Base-by-base conservation (phyloP, 1,140 invertebrate species). In the Scaptomyza pallida region DNA sequence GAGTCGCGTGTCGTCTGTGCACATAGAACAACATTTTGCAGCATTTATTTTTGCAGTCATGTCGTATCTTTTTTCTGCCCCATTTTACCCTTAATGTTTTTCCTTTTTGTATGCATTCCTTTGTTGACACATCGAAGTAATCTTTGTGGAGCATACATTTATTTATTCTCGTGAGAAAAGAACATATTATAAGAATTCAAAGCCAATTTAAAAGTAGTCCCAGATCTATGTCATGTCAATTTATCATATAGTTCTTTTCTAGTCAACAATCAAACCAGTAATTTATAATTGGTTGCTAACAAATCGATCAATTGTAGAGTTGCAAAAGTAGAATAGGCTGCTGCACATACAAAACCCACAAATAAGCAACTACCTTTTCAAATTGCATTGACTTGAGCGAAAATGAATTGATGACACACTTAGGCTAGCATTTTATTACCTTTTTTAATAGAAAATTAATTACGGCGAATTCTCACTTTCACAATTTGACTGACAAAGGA, bases 11-110 rank as follows among this genome's bases (percentile, higher is more conserved):
- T 64, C 81, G 52, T 64, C 81, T 71, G 55, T 63, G 57, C 60
- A 85, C 77, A 77, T 86, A 71, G 81, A 80, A 85, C 86, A 85
- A 77, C 69, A 85, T 85, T 85, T 83, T 77, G 68, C 57, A 52
- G 45, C 64, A 21, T 41, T 45, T 47, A 21, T 40, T 48, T 51
- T 59, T 35, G 40, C 63, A 54, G 68, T 57, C 70, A 55, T 52
- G 33, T 70, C 57, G 41, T 64, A 72, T 72, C 54, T 48, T 61
- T 33, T 23, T 70, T 80, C 70, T 65, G 17, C 33, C 50, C 44
- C 57, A 37, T 62, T 85, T 70, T 86, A 47, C 77, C 61, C 73
- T 64, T 74, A 73, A 75, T 71, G 70, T 73, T 77, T 81, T 81
- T 50, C 51, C 61, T 64, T 86, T 86, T 81, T 86, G 56, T 69